Conservation (phyloP, 2,888 invertebrate species). For the Drosophila borborema region DNA sequence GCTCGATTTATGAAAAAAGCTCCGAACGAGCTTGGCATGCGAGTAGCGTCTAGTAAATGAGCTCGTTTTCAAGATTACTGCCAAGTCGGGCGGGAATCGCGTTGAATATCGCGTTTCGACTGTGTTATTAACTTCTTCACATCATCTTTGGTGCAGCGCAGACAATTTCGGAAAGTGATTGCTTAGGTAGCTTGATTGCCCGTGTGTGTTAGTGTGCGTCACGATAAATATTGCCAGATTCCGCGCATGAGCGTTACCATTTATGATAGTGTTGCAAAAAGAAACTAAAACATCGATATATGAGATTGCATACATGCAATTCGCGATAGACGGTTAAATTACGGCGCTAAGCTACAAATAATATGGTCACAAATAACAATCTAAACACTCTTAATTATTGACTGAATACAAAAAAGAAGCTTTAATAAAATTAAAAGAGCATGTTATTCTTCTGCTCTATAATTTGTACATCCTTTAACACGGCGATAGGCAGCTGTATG, state of each 20-base stretch:
- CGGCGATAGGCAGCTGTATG: too few species aligned
- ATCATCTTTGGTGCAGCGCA: conserved; percentile 33
- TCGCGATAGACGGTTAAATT: neutral
- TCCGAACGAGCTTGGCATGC: conserved; percentile 9
- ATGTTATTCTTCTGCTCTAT: neutral
- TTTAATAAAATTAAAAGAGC: neutral
- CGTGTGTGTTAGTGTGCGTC: conserved; percentile 34
- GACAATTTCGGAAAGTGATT: conserved; percentile 36
- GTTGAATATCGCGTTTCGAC: conserved; percentile 29
- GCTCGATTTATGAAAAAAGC: conserved; percentile 17
- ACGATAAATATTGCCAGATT: conserved; percentile 25
- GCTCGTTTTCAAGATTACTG: conserved; percentile 1
- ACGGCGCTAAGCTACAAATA: neutral
- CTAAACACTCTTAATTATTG: neutral
- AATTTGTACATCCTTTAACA: too few species aligned
- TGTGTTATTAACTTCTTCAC: conserved; percentile 36
- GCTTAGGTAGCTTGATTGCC: conserved; percentile 24
- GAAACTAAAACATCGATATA: neutral
- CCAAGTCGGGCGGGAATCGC: conserved; percentile 22
- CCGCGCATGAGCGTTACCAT: conserved; percentile 5
- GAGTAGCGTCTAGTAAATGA: neutral
- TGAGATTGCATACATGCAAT: neutral
- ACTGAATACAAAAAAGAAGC: neutral
- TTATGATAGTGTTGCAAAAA: neutral
- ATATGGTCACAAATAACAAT: neutral